Evolutionary conservation across 2,888 invertebrate genomes (phyloP), one percentile per base, ranked within the genome.

Genomic region (Dastarcus helophoroides): DNA sequence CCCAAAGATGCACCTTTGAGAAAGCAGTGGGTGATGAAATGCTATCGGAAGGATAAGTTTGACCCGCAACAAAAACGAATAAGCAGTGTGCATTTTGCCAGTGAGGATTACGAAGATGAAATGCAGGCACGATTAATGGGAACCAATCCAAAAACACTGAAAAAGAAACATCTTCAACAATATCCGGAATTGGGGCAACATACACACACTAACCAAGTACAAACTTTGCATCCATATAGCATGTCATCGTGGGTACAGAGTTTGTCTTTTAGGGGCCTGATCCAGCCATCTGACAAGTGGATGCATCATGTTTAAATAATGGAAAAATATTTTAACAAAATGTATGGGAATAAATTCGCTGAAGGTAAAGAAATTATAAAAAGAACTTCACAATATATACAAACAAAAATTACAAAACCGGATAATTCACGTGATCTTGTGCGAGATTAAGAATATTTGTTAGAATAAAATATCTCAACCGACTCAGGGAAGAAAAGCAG

Each of bases 251-350:
- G 43, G 42, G 17, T 41, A 14, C 28, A 33, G 16, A 32, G 33
- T 27, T 17, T 39, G 5, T 38, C 37, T 12, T 41, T 35, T 35
- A 41, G 42, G 3, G 41, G 42, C 3, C 29, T 44, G 14, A 37
- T 26, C 7, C 22, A 39, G 19, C 42, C 44, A 12, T 35, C 34
- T 7, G 30, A 29, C 13, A 22, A 30, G 22, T 42, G 37, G 36
- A 21, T 22, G 16, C 8, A 26, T 13, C 19, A 17, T 22, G 33
- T 33, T 6, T 7, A 11, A 17, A 29, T 26, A 29, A 38, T 41
- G 27, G 37, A 42, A 19, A 30, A 32, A 26, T 13, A 31, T n/a
- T 42, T 41, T 29, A 15, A 31, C 25, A 32, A 22, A 26, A 32
- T 14, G 14, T 35, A 40, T 27, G 21, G 29, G 13, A 14, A 25